Evolutionary conservation across 2,113 vertebrate genomes (phyloP), one percentile per base, ranked within the genome.

Genomic region (Triplophysa dalaica): DNA sequence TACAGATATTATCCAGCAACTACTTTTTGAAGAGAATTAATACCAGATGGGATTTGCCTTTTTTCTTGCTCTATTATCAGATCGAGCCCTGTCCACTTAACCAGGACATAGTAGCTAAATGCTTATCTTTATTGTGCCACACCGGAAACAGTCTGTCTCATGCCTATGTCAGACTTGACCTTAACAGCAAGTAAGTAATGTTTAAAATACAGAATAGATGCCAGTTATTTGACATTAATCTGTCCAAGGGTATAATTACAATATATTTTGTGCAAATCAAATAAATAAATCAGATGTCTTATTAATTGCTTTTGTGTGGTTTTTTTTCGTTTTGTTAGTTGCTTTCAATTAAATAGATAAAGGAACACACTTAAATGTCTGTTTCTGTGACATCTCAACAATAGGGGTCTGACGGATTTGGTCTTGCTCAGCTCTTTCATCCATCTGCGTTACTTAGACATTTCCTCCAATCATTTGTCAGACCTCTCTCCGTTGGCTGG

Each of bases 361-460:
- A 54, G 13, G 17, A 13, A 52, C 10, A 58, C 14, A 8, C 6
- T 19, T 26, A 61, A n/a, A 52, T 24, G 14, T 65, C 16, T 63
- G 60, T 75, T 61, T 54, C 43, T 22, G 45, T 68, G 7, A 22
- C 14, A 17, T 77, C 8, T 43, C 63, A 70, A 45, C 67, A 67
- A 75, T 79, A 99, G 97, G 80, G 77, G 85, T 38, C 88, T 99
- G 86, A 94, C 88, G 70, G 95, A 97, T 75, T 93, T 98, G 72
- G 48, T 79, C 58, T 79, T 94, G 63, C 88, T 99, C 0, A 66
- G 89, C 78, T 83, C 77, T 80, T 98, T 92, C 83, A 84, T 95
- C 87, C 96, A 99, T 81, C 88, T 98, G 77, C 94, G 94, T 10
- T 98, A 95, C 2, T 91, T 98, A 90, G 95, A 99, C 83, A 12